Evolutionary conservation across 1,140 invertebrate genomes (phyloP), one percentile per base, ranked within the genome.

Genomic region (Zophobas atratus): DNA sequence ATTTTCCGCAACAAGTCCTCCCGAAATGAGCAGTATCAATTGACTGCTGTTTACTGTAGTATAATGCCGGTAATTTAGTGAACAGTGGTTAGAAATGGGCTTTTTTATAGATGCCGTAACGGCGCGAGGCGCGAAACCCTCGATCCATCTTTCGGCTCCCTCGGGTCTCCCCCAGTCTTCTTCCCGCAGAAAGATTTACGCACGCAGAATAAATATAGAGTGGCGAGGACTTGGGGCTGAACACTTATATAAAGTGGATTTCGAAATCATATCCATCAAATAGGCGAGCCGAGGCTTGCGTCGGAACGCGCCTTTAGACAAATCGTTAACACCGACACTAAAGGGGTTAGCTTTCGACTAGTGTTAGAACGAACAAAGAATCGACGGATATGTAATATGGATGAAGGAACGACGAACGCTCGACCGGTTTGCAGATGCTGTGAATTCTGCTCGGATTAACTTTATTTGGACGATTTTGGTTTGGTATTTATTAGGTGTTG

Each of bases 61-160:
- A 84, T 83, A 84, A 84, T 83, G 79, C 76, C 80, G 72, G 82
- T 84, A 83, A 84, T 84, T 84, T 84, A 81, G 80, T 74, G 78
- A 82, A 82, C 80, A 81, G 82, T 78, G 83, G 82, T 82, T 85
- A 77, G 81, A 80, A 82, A 81, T 80, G 80, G 79, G 81, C 51
- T 79, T 80, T 81, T 82, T 82, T 82, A 82, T 82, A 79, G 80
- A 60, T 70, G 77, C 81, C 76, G 76, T 77, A 76, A 72, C 75
- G 72, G 63, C 76, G 75, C 67, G 43, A 81, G 79, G 83, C 82
- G 83, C 70, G 79, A 83, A 82, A 80, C 81, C 76, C 81, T 73
- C 82, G 72, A 85, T 85, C 84, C 84, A 82, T 85, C 84, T 85
- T 85, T 70, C 77, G 70, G 6, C 67, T 79, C 80, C 82, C 81